Evolutionary conservation across 2,888 invertebrate species (phyloP).

Genomic region (Argyresthia albistria): DNA sequence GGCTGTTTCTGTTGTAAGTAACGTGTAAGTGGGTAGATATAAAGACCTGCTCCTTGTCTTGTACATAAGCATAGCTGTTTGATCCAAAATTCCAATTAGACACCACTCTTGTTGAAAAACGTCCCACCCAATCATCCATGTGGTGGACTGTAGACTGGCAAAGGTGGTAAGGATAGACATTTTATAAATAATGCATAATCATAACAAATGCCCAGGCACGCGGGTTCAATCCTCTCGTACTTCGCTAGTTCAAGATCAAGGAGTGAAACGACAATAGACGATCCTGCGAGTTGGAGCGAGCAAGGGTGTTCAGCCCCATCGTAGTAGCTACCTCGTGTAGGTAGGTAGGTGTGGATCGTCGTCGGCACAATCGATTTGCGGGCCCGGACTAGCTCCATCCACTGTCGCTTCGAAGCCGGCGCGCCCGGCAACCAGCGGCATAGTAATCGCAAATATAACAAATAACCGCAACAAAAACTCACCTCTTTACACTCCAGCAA

Average conservation of each 20-base stretch:
- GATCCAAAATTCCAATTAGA: too few relatives aligned
- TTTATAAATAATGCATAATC: slow-evolving; percentile 41
- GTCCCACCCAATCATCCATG: too few relatives aligned
- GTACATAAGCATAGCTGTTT: too few relatives aligned
- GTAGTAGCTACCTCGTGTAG: slow-evolving; percentile 3
- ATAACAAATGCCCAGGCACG: slow-evolving; percentile 23
- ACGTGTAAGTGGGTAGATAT: too few relatives aligned
- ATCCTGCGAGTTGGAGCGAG: slow-evolving; percentile 27
- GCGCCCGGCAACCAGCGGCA: slow-evolving; percentile 22
- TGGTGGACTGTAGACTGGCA: too few relatives aligned
- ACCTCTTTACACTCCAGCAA: slow-evolving; percentile 61
- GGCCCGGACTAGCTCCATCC: slow-evolving; percentile 32
- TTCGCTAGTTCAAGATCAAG: slow-evolving; percentile 39
- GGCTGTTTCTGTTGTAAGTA: too few relatives aligned
- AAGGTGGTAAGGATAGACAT: background rate
- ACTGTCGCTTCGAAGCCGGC: slow-evolving; percentile 27
- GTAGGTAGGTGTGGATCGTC: background rate
- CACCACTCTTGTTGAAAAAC: too few relatives aligned
- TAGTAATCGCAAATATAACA: slow-evolving; percentile 11
- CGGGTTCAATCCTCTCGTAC: slow-evolving; percentile 1
- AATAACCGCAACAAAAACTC: slow-evolving; percentile 35
- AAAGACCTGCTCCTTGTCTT: too few relatives aligned
- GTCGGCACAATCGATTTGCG: slow-evolving; percentile 59
- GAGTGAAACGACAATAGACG: slow-evolving; percentile 34
- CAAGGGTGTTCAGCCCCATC: slow-evolving; percentile 38